Evolutionary conservation across 2,113 vertebrate species (phyloP).

Genomic region (Oxyura jamaicensis): DNA sequence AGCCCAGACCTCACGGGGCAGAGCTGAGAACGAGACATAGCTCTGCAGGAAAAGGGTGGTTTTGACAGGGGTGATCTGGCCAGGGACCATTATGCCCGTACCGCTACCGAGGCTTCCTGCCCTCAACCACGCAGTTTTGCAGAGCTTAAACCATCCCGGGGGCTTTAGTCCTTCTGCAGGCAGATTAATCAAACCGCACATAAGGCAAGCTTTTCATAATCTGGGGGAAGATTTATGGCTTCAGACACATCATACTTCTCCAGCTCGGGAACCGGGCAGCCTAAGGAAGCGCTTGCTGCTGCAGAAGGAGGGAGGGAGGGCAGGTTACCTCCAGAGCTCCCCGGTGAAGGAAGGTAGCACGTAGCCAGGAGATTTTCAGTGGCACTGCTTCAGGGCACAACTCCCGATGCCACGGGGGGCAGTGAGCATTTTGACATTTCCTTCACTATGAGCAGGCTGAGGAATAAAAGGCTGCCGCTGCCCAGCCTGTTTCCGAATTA

Average conservation of each 20-base stretch:
- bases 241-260: background rate
- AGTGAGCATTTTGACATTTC: background rate
- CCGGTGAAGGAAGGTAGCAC: background rate
- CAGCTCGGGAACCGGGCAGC: background rate
- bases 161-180: background rate
- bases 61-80: background rate
- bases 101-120: background rate
- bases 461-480: background rate
- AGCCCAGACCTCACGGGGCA: background rate
- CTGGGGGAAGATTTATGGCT: background rate
- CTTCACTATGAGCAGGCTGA: background rate
- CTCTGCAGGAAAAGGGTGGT: background rate
- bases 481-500: background rate
- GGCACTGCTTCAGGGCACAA: background rate
- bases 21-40: background rate
- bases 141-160: background rate
- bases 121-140: rapidly evolving
- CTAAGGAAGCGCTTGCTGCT: rapidly evolving
- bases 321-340: background rate
- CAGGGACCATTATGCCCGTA: background rate
- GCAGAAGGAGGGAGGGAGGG: too few species aligned
- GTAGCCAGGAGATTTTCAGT: background rate
- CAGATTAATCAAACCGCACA: background rate
- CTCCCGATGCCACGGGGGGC: rapidly evolving
- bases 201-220: background rate